A percentile compares a stretch with the other conserved stretches of the same genome.
phyloP scores from a whole-genome alignment of 2,888 invertebrate species.

The Aporophyla lueneburgensis region DNA sequence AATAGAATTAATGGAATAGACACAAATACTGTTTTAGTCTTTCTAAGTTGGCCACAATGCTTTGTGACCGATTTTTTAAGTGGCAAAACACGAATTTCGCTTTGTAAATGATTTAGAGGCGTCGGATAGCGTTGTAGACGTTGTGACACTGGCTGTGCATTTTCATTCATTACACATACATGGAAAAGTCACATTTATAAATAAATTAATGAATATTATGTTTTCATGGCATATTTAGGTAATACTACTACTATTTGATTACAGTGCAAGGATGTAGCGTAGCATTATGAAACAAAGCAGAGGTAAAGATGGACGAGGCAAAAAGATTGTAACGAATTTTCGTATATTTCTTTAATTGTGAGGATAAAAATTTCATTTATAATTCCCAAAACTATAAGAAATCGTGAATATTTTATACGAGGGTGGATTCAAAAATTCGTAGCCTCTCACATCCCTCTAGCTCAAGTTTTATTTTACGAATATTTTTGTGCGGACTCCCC shows the following conservation, averaged over 20 bases:
- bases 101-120: background rate
- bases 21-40: background rate
- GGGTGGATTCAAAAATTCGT: no score
- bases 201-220: background rate
- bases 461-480: no score
- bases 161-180: background rate
- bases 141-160: no score
- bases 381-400: background rate
- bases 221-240: background rate
- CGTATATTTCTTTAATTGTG: background rate
- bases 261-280: slow-evolving; percentile 10
- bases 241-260: background rate
- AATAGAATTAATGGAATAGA: background rate
- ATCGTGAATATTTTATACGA: background rate
- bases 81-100: background rate
- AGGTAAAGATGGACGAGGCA: slow-evolving; percentile 6
- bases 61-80: background rate
- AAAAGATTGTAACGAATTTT: slow-evolving; percentile 47
- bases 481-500: no score
- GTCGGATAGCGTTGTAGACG: background rate
- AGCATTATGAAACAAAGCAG: slow-evolving; percentile 36
- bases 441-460: no score
- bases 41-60: background rate
- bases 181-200: background rate
- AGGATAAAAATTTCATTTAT: background rate